These are phyloP conservation scores for Amphiura filiformis DNA, from an alignment of 35 echinoderm and acorn worm genomes.

Conservation along the genomic window DNA sequence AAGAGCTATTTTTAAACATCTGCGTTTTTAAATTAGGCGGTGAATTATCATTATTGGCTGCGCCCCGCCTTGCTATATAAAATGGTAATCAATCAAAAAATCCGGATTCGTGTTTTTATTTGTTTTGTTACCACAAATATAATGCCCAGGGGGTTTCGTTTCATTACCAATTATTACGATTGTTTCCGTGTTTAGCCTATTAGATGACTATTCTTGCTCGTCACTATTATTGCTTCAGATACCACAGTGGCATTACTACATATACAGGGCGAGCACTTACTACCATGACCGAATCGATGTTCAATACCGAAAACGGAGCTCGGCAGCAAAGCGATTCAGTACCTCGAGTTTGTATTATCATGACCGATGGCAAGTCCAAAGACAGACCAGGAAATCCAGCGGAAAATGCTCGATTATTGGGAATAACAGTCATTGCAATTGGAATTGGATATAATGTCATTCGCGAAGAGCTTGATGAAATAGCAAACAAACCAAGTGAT, in stretches of 20 bases:
- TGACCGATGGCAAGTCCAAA: slow-evolving; percentile 20
- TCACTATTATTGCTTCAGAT: too few relatives aligned
- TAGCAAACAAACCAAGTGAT: slow-evolving; percentile 21
- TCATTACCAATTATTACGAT: too few relatives aligned
- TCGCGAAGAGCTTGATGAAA: background rate
- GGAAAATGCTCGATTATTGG: background rate
- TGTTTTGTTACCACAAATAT: too few relatives aligned
- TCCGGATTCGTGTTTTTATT: too few relatives aligned
- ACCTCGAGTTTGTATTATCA: background rate
- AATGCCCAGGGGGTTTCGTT: too few relatives aligned
- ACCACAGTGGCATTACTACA: background rate
- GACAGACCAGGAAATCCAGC: background rate
- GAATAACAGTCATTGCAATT: background rate
- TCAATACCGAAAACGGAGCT: background rate
- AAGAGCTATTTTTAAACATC: too few relatives aligned
- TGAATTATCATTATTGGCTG: too few relatives aligned
- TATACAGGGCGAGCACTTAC: background rate
- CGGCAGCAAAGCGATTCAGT: background rate
- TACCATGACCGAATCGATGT: background rate
- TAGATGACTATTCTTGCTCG: too few relatives aligned
- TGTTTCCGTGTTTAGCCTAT: too few relatives aligned
- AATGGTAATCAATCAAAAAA: too few relatives aligned
- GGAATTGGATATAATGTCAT: background rate
- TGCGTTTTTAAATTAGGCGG: too few relatives aligned
- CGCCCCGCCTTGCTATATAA: too few relatives aligned